phyloP scores from a whole-genome alignment of 1,140 invertebrate genomes.

The Penaeus indicus region DNA sequence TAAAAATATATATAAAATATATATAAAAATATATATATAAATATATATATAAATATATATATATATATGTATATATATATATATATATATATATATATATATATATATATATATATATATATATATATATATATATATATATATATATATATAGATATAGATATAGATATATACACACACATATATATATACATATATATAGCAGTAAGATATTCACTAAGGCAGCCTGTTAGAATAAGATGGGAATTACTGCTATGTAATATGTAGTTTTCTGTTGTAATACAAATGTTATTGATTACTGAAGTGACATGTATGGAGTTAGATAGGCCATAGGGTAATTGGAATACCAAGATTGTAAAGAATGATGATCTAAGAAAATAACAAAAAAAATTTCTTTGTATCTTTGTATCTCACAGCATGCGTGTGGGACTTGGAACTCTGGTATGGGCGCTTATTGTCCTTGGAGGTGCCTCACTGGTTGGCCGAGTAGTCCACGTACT shows the following conservation, averaged over 20 bases:
- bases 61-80: slow-evolving; percentile 5
- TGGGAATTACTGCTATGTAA: too few relatives aligned
- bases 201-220: neutral
- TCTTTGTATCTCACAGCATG: slow-evolving; percentile 15
- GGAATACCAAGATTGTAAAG: neutral
- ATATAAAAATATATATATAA: neutral
- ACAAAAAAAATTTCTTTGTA: neutral
- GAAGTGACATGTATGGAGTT: too few relatives aligned
- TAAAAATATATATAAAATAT: slow-evolving; percentile 13
- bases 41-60: slow-evolving; percentile 15
- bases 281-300: too few relatives aligned
- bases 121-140: neutral
- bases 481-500: slow-evolving; percentile 55
- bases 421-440: slow-evolving; percentile 44
- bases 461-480: slow-evolving; percentile 56
- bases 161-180: neutral
- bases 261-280: too few relatives aligned
- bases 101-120: neutral
- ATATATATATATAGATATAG: slow-evolving; percentile 4
- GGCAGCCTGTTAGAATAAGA: too few relatives aligned
- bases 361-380: neutral
- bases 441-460: slow-evolving; percentile 51
- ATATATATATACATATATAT: neutral
- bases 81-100: neutral
- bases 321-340: too few relatives aligned